Conservation (phyloP, 1,140 invertebrate genomes). For the Ostrea edulis region DNA sequence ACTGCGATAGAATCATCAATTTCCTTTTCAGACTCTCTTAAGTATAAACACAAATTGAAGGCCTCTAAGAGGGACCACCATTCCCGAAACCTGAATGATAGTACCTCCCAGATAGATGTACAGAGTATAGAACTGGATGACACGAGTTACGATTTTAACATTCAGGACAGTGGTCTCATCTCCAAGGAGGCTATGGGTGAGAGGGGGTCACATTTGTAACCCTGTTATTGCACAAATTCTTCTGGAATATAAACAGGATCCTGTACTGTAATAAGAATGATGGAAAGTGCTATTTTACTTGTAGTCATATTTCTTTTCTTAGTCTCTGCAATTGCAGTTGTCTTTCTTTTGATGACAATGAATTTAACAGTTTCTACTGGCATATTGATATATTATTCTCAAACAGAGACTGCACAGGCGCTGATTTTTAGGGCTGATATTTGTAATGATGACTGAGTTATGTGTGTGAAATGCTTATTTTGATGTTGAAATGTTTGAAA, state of each 20-base stretch:
- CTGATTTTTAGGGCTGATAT: not conserved
- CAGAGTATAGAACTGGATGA: conserved; percentile 36
- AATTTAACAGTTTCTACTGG: too few relatives aligned
- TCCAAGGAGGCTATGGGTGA: not conserved
- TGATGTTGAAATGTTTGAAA: too few relatives aligned
- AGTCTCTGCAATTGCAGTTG: not conserved
- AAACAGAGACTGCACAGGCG: not conserved
- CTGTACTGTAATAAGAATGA: too few relatives aligned
- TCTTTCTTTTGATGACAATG: not conserved
- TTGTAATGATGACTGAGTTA: not conserved
- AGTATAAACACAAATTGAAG: not conserved
- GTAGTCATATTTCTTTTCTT: too few relatives aligned
- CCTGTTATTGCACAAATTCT: not conserved
- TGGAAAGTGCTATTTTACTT: too few relatives aligned
- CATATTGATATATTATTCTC: not conserved
- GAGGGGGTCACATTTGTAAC: not conserved
- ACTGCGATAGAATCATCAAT: not conserved
- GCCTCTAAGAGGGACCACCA: not conserved
- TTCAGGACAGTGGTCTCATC: conserved; percentile 14
- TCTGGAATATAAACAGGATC: too few relatives aligned
- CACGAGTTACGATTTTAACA: conserved; percentile 12
- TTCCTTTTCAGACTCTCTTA: not conserved
- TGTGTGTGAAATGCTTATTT: not conserved
- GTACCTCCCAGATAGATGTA: not conserved
- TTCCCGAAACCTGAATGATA: not conserved